Evolutionary conservation across 2,888 invertebrate species (phyloP).

Genomic region (Heteromurus nitidus): DNA sequence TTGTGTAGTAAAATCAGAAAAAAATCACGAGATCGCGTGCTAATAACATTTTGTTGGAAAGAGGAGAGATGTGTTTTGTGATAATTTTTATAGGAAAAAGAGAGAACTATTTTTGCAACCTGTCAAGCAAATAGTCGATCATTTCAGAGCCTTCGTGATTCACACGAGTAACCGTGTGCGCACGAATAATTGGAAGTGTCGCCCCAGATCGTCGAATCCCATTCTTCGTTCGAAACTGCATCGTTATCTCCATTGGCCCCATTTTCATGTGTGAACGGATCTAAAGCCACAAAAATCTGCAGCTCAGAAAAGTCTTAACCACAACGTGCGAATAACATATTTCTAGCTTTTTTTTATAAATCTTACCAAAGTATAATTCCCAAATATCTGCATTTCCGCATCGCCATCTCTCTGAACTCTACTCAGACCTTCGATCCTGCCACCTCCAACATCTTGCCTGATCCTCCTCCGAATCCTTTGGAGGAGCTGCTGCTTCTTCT

Average conservation of each 20-base stretch:
- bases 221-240: slow-evolving; percentile 71
- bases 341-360: not conserved
- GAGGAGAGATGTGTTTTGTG: too few relatives aligned
- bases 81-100: not conserved
- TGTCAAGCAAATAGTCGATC: slow-evolving; percentile 73
- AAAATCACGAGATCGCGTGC: too few relatives aligned
- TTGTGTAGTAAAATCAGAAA: too few relatives aligned
- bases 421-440: slow-evolving; percentile 71
- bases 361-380: slow-evolving; percentile 73
- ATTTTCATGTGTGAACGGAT: slow-evolving; percentile 73
- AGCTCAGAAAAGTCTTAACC: not conserved
- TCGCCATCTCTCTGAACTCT: slow-evolving; percentile 69
- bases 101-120: slow-evolving; percentile 43
- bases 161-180: slow-evolving; percentile 72
- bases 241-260: slow-evolving; percentile 70
- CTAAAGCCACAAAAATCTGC: slow-evolving; percentile 35
- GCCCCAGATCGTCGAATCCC: slow-evolving; percentile 70
- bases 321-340: not conserved
- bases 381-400: slow-evolving; percentile 73
- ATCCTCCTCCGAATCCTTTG: slow-evolving; percentile 48
- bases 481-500: slow-evolving; percentile 25
- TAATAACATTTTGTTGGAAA: too few relatives aligned
- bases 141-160: slow-evolving; percentile 73
- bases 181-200: slow-evolving; percentile 64
- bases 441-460: slow-evolving; percentile 70